Base-by-base conservation (phyloP, 2,797 vertebrate genomes). In the Leptatherina wallacei region DNA sequence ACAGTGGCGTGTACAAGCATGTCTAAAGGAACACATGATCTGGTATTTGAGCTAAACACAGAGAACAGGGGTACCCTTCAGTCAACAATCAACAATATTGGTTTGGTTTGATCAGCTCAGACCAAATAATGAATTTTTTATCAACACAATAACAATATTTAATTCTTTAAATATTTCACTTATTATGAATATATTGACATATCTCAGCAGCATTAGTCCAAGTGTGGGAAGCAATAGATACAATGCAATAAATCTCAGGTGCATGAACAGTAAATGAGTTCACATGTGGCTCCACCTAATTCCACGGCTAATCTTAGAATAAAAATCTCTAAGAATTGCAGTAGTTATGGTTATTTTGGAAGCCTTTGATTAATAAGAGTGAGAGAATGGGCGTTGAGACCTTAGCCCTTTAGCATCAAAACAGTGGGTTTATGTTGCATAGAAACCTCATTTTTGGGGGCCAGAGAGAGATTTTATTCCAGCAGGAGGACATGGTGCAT, bases 401-500 rank as follows among this genome's bases (percentile, higher is more conserved):
- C 42, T 14, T 13, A 24, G 10, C 58, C 38, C 30, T 6, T 1
- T 22, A 10, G 24, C 24, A 22, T 24, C 3, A 49, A 10, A 35
- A 30, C 18, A 36, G 57, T 0, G 4, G 24, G 30, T 56, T 55
- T 55, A 13, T 30, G 52, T 27, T 27, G 54, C 27, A 27, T 6
- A 42, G 71, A 51, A 44, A 32, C 35, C 49, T 47, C 18, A 51
- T 38, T 62, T 14, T 29, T 10, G 18, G 38, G 14, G 38, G 42
- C 22, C 24, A 30, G 35, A 12, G 29, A 33, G 38, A 30, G 49
- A 32, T 52, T 51, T 60, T 32, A 7, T 29, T 40, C 38, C 35
- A 40, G n/a, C 30, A 20, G 51, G 44, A 57, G 52, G 65, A 22
- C 58, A 38, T 2, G 32, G 30, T 54, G 44, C 61, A 54, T 64